Evolutionary conservation across 2,113 vertebrate species (phyloP), one percentile per base, ranked within the genome.

Genomic region (Felis chaus): DNA sequence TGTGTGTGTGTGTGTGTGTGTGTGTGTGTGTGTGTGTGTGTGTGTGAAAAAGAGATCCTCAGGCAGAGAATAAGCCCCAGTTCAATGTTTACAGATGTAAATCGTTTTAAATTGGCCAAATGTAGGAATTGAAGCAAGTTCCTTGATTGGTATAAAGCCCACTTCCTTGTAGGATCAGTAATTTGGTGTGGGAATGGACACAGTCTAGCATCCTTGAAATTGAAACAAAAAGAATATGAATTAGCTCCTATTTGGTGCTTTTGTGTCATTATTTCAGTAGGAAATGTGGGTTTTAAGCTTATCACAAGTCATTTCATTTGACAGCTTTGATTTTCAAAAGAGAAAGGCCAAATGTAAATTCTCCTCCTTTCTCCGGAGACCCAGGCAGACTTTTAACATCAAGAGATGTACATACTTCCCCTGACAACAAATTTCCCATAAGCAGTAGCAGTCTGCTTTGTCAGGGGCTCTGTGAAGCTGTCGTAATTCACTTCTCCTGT

Each of bases 281-380:
- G 66, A 96, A 91, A 81, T 97, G 2, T 69, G 39, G 33, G 7
- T 74, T 91, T 95, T 53, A 69, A 91, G 41, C 41, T 71, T 93
- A 50, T 89, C 53, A 31, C 8, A 79, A 16, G 65, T 79, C 39
- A 71, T 95, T 95, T 93, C 29, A 92, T 68, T 95, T 73, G 94
- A 79, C 83, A 86, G 36, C 92, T 94, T 93, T 93, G 81, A 93
- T 97, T 91, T 97, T 93, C 31, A 50, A 63, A 92, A 89, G 48
- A 91, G 29, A 91, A 82, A 57, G 55, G 25, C 29, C 78, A 78
- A 85, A 73, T 95, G 61, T 31, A 91, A 82, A 80, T 89, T 96
- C 33, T 83, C 87, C 12, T 73, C 18, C 31, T 45, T 84, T 45
- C 57, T 68, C 50, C 5, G 15, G 78, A 79, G 82, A 91, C 57